These are phyloP conservation scores for Seira musarum DNA, from an alignment of 2,888 invertebrate genomes.

Conservation along the genomic window DNA sequence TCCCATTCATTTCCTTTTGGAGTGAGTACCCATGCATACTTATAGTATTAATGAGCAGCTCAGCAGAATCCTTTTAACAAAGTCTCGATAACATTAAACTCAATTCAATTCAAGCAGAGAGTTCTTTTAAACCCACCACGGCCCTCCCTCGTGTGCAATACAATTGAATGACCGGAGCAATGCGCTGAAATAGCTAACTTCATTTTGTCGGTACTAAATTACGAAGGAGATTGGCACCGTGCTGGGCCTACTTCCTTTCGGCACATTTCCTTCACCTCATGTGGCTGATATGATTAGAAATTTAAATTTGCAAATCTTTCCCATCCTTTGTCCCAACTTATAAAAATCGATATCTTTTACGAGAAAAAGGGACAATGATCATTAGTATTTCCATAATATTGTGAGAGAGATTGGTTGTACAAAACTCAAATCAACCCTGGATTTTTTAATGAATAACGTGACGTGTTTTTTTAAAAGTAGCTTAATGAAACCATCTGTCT, in stretches of 20 bases:
- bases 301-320: background rate
- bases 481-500: too few relatives aligned
- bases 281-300: slow-evolving; percentile 1
- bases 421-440: too few relatives aligned
- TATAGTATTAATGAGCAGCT: slow-evolving; percentile 10
- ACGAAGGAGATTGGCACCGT: background rate
- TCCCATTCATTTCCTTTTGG: slow-evolving; percentile 6
- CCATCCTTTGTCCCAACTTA: too few relatives aligned
- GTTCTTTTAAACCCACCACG: too few relatives aligned
- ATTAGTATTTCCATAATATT: too few relatives aligned
- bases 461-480: too few relatives aligned
- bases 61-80: background rate
- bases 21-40: slow-evolving; percentile 12
- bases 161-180: background rate
- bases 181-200: background rate
- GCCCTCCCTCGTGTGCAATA: too few relatives aligned
- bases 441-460: too few relatives aligned
- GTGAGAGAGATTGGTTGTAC: too few relatives aligned
- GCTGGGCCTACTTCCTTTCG: background rate
- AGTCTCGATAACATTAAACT: background rate
- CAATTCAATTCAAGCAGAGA: background rate
- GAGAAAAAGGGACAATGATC: too few relatives aligned
- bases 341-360: too few relatives aligned
- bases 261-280: background rate
- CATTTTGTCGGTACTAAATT: background rate